Evolutionary conservation across 2,888 invertebrate genomes (phyloP).

Genomic region (Phengaris arion): DNA sequence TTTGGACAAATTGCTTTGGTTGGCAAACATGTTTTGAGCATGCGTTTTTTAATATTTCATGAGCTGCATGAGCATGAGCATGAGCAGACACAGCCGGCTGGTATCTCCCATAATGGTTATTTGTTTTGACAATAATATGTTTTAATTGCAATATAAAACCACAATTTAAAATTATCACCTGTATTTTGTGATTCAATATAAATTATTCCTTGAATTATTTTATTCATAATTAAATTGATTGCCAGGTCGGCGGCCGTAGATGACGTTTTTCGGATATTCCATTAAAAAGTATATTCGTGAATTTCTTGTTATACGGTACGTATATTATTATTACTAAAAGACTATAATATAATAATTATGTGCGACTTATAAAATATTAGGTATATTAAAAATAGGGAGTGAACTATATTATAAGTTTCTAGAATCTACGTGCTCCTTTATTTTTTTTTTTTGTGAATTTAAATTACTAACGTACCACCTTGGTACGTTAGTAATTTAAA

Average conservation of each 20-base stretch:
- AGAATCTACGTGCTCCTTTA: too few species aligned
- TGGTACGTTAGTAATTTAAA: too few species aligned
- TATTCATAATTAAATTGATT: neutral
- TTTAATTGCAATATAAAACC: conserved; percentile 9
- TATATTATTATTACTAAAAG: too few species aligned
- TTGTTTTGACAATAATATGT: neutral
- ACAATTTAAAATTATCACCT: neutral
- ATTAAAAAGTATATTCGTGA: neutral
- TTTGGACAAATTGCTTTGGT: conserved; percentile 14
- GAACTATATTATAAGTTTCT: too few species aligned
- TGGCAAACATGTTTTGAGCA: neutral
- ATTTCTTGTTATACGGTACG: too few species aligned
- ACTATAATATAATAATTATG: neutral
- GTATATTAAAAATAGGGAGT: too few species aligned
- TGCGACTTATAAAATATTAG: neutral
- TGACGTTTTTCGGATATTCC: too few species aligned
- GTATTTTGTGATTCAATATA: neutral
- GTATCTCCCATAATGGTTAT: conserved; percentile 3
- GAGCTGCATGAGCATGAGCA: too few species aligned
- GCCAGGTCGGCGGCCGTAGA: too few species aligned
- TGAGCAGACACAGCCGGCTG: neutral
- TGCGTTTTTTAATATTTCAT: conserved; percentile 16
- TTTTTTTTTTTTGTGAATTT: too few species aligned
- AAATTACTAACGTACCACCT: too few species aligned
- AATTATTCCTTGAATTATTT: neutral